Base-by-base conservation (phyloP, 2,113 vertebrate species). In the Cariama cristata region DNA sequence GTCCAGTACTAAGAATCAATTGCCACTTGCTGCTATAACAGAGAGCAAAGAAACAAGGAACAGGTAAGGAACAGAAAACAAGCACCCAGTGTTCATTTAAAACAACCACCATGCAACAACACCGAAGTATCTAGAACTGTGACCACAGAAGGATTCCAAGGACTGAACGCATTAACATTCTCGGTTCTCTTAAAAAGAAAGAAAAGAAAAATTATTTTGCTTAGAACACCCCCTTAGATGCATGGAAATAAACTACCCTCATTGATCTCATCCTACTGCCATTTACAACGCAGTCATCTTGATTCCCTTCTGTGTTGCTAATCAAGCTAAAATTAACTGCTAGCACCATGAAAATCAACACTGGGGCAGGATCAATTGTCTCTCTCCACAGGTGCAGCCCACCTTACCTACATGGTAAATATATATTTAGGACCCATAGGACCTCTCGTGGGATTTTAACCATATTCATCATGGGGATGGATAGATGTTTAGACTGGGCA, bases 281-380 rank as follows among this genome's bases (percentile, higher is more conserved):
- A 63, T 89, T 91, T 91, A 55, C 83, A 89, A 59, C 1, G 8
- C 84, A 96, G 86, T 94, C 90, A 86, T 89, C 80, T 71, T 14
- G 67, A 91, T 95, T 96, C 91, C 94, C 87, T 95, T 93, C 94
- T 94, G 91, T 66, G 84, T 58, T 93, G 84, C 91, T 95, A 96
- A 97, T 97, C 87, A 86, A 92, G 89, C 74, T 93, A 96, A 94
- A 96, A 93, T 96, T 95, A 97, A 87, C 93, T 97, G 38, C 30
- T 32, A 60, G 42, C 21, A 3, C 18, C 69, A 88, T 14, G 11
- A 71, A 95, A 72, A 87, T 55, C 86, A 82, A 32, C 62, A 38
- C 7, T 9, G 14, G 58, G 69, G 35, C 73, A 71, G 40, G 35
- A 82, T 47, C 35, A 20, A 44, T 27, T 27, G 21, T 59, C 33